Base-by-base conservation (phyloP, 2,797 vertebrate species). In the Tadarida brasiliensis region DNA sequence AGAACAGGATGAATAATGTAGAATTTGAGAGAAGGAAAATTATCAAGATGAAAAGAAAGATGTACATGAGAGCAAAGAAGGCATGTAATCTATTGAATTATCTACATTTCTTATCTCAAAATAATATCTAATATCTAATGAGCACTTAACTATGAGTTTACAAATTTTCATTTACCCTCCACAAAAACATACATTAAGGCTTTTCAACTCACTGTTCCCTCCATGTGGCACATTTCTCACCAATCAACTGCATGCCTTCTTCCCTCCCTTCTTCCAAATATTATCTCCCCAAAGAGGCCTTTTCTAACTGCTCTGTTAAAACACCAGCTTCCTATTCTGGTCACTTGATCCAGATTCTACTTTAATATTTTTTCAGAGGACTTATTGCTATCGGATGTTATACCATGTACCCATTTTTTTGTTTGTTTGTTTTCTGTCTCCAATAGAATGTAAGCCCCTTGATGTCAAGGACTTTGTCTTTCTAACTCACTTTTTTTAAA, bases 131-230 rank as follows among this genome's bases (percentile, higher is more conserved):
- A 74, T 26, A 87, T n/a, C 33, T 59, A 83, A 87, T 47, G 35
- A 96, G 8, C 20, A 94, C 11, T 73, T 67, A 80, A 78, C 1
- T 54, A 30, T 26, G 3, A 85, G 10, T 82, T 85, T 77, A 85
- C n/a, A 95, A 24, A 77, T 90, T 88, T 88, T 91, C 22, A 88
- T 88, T 88, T 80, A 67, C 24, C 10, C 30, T 91, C 84, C n/a
- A 86, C 20, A 67, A 81, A 81, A 93, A 61, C 16, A 91, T 78
- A 39, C 39, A 85, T 59, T 56, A 61, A 71, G 33, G 11, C 17
- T 82, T 68, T 77, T 59, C 68, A 93, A 61, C 11, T 49, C 78
- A 30, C 6, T 73, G 1, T 26, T 63, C 56, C 28, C 33, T 67
- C 28, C 30, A 7, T 22, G 28, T 26, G 51, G 11, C 87, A 74